Conservation (phyloP, 2,888 invertebrate species). For the Crepidodera aurea region DNA sequence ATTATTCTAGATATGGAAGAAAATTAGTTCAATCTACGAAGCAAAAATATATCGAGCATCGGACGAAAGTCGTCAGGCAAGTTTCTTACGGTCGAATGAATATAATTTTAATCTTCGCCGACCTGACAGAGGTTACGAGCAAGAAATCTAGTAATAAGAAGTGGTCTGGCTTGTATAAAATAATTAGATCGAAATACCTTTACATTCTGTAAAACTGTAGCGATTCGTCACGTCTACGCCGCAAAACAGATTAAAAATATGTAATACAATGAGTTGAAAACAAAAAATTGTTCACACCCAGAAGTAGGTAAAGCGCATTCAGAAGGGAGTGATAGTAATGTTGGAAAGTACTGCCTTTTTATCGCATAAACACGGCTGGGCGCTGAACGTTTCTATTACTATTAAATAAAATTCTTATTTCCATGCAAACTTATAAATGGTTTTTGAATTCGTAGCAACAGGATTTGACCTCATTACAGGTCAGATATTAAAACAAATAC, state of each 20-base stretch:
- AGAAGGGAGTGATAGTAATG: neutral
- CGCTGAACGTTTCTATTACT: too few relatives aligned
- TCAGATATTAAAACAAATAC: too few relatives aligned
- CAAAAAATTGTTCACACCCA: constrained; percentile 8
- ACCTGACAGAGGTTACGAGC: constrained; percentile 32
- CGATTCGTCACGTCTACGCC: constrained; percentile 26
- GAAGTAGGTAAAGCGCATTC: neutral
- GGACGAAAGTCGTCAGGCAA: constrained; percentile 48
- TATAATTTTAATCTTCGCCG: constrained; percentile 48
- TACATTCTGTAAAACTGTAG: constrained; percentile 20
- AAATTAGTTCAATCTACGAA: constrained; percentile 30
- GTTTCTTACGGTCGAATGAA: constrained; percentile 52
- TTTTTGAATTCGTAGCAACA: too few relatives aligned
- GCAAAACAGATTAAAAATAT: constrained; percentile 17
- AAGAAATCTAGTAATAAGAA: constrained; percentile 21
- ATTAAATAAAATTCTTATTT: too few relatives aligned
- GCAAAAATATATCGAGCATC: constrained; percentile 35
- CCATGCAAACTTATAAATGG: too few relatives aligned
- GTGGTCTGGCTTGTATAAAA: constrained; percentile 20
- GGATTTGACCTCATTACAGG: too few relatives aligned
- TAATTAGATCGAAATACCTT: constrained; percentile 25
- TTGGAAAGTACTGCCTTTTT: neutral
- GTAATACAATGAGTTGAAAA: constrained; percentile 12
- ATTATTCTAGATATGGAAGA: constrained; percentile 13
- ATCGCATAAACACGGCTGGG: neutral